Evolutionary conservation across 2,888 invertebrate genomes (phyloP), one percentile per base, ranked within the genome.

Genomic region (Agonum fuliginosum): DNA sequence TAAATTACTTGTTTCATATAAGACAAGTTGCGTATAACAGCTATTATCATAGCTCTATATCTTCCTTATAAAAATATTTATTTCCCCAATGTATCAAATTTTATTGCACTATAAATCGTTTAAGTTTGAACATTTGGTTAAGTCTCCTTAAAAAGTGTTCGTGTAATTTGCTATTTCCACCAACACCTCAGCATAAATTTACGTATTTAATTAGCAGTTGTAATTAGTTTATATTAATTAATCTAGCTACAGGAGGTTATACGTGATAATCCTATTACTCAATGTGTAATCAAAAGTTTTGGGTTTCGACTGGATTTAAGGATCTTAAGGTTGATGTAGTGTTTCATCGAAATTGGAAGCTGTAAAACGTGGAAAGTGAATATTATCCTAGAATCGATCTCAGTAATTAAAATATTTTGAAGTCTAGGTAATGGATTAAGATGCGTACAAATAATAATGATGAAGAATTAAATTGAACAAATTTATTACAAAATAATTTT

Each of bases 161-260:
- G 12, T 54, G 22, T 54, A 54, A 54, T 24, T 24, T 54, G n/a
- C 24, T 54, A n/a, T n/a, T n/a, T n/a, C n/a, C n/a, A n/a, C n/a
- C n/a, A n/a, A n/a, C n/a, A 20, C 37, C 37, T 37, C 10, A 37
- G 12, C 37, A 37, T n/a, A 51, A 20, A 51, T 54, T 54, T 10
- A n/a, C 54, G 24, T 24, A 54, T 54, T 54, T 54, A 24, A 22
- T n/a, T 10, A 6, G n/a, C 12, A n/a, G 6, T 10, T 3, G n/a
- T n/a, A 54, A 54, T 54, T 24, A 54, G 54, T 27, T 54, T 54
- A 54, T 24, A 8, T 54, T 12, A 3, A 1, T n/a, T 37, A 37
- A 37, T 37, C 37, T 24, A 20, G 24, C 22, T 54, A 54, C 22
- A 24, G 20, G 12, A 54, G 24, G 54, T n/a, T n/a, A n/a, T n/a